Evolutionary conservation across 2,888 invertebrate genomes (phyloP).

Genomic region (Lagria hirta): DNA sequence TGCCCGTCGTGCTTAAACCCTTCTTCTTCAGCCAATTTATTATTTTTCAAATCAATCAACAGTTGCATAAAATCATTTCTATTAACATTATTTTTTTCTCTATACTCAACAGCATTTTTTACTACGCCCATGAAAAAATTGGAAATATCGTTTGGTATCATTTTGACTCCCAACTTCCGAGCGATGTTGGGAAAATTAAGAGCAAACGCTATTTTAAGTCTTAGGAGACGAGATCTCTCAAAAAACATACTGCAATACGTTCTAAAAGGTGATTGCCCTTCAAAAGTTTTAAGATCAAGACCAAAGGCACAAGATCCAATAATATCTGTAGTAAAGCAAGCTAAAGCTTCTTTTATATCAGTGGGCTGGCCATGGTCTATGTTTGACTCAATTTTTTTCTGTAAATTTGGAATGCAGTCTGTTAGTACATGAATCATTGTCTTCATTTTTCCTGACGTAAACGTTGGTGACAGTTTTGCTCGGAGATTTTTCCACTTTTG

Average conservation of each 20-base stretch:
- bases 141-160: constrained; percentile 33
- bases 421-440: constrained; percentile 1
- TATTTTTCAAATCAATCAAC: constrained; percentile 55
- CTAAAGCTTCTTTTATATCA: constrained; percentile 53
- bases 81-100: constrained; percentile 52
- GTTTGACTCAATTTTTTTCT: neutral
- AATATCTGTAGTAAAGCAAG: constrained; percentile 60
- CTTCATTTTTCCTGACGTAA: no score
- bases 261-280: constrained; percentile 54
- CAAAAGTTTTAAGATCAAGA: constrained; percentile 58
- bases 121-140: constrained; percentile 47
- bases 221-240: neutral
- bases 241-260: constrained; percentile 26
- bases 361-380: no score
- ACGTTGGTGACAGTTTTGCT: no score
- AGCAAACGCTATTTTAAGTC: constrained; percentile 6
- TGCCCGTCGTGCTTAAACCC: constrained; percentile 34
- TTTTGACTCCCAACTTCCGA: constrained; percentile 25
- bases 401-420: neutral
- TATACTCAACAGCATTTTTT: constrained; percentile 51
- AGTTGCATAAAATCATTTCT: constrained; percentile 60
- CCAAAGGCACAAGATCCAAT: constrained; percentile 62
- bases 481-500: constrained; percentile 63
- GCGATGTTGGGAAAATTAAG: constrained; percentile 15
- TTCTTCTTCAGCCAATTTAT: constrained; percentile 1